Base-by-base conservation (phyloP, 2,113 vertebrate genomes). In the Dasypus novemcinctus region DNA sequence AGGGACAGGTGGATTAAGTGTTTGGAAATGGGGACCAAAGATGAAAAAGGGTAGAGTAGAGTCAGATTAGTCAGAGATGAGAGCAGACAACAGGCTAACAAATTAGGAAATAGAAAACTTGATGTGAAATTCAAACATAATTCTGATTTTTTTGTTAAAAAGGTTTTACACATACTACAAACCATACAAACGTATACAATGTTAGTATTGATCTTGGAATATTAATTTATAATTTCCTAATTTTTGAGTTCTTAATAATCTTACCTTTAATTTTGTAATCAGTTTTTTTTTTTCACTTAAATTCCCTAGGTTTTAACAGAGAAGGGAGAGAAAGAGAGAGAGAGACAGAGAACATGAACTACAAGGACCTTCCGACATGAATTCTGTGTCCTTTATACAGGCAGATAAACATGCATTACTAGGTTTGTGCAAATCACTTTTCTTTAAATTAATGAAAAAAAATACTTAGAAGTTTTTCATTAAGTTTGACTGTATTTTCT, bases 391-490 rank as follows among this genome's bases (percentile, higher is more conserved):
- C 8, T 52, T 81, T 43, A 88, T 57, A 64, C 8, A 74, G 2
- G 33, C 68, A 87, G 15, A 49, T 17, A 43, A 21, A 64, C 0
- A 3, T 17, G 4, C 43, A 68, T 85, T 79, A 14, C 5, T 61
- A 54, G n/a, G 20, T 36, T 43, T 46, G 2, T 27, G 38, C 49
- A 57, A 91, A 71, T 61, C 17, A 36, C 9, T 93, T 94, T 90
- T 76, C 74, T 92, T 93, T 29, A 72, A 95, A 90, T 83, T 91
- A 82, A 89, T 20, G 76, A 96, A 61, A 89, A 93, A 90, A 82
- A 96, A 81, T n/a, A 80, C 54, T 92, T 87, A 66, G 52, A 93
- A 88, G 31, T 64, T 46, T 95, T 95, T 82, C 41, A 83, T 25
- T 86, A 31, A 88, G 29, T 86, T 90, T 95, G 90, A 68, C 59